Base-by-base conservation (phyloP, 2,113 vertebrate genomes). In the Merops nubicus region DNA sequence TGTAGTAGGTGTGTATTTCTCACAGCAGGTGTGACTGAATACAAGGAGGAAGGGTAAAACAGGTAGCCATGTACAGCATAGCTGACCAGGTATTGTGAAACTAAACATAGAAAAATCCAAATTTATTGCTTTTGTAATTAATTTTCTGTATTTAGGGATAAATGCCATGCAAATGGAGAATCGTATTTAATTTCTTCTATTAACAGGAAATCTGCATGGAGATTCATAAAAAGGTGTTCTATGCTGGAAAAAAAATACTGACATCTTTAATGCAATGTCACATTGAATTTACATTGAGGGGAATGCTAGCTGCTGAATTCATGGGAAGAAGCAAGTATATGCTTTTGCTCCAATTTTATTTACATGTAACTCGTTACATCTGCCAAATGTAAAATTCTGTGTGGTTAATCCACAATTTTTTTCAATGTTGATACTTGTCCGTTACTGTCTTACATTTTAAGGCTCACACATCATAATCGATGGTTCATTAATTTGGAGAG, bases 401-500 rank as follows among this genome's bases (percentile, higher is more conserved):
- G 20, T 72, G 51, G 83, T 36, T 93, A 51, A 75, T 80, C 19
- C 34, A 6, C 0, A 0, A 8, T 18, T 73, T 62, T 67, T 92
- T 85, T 73, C 77, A 89, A 2, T 85, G 51, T 74, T 3, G 15
- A 45, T 87, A 50, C 29, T 68, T 70, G 8, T 89, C 60, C 60
- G 16, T 68, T 75, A 7, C 8, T 85, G 10, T 59, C 43, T 2
- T 36, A 1, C 60, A 50, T 88, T 67, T 67, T 75, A 86, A 79
- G 79, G 57, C 76, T 96, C 67, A 53, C 65, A 25, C 47, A 59
- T 82, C 78, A 22, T 76, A 91, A 76, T 65, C 64, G 23, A 68
- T 73, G 69, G 74, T 60, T 83, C 47, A 40, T 81, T 81, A 75
- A 91, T 96, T 85, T 93, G 54, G 83, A 83, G 81, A 93, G 51